Conservation (phyloP, 1,140 invertebrate genomes). For the Pseudobourletiella spinata region DNA sequence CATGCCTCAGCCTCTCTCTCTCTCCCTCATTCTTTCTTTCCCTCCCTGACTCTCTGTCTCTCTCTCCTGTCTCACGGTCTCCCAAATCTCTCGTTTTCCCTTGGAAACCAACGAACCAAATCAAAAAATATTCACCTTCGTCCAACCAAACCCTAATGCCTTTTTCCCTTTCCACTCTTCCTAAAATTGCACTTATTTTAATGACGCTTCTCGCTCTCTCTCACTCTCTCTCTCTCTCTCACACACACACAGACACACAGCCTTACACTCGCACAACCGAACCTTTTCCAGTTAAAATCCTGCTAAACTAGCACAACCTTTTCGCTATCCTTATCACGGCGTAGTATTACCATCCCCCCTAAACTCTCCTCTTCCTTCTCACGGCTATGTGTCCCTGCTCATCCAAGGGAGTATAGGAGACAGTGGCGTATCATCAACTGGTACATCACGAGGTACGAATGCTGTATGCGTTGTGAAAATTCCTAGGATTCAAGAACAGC, state of each 20-base stretch:
- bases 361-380: too few species aligned
- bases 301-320: too few species aligned
- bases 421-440: too few species aligned
- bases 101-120: conserved; percentile 7
- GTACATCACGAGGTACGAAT: too few species aligned
- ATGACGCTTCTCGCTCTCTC: conserved; percentile 2
- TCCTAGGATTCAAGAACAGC: too few species aligned
- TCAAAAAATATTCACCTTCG: conserved; percentile 15
- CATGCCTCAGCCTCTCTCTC: neutral
- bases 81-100: neutral
- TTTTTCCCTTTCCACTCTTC: conserved; percentile 9
- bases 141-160: conserved; percentile 12
- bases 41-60: neutral
- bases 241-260: too few species aligned
- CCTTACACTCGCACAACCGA: neutral
- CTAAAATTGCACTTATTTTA: conserved; percentile 16
- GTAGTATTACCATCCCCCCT: too few species aligned
- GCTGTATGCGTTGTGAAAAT: too few species aligned
- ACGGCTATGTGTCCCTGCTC: too few species aligned
- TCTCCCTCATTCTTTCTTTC: conserved; percentile 14
- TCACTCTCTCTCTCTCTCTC: too few species aligned
- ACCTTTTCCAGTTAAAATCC: neutral
- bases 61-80: neutral
- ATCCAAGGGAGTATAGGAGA: too few species aligned
- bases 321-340: too few species aligned